Evolutionary conservation across 2,113 vertebrate genomes (phyloP).

Genomic region (Isurus oxyrinchus): DNA sequence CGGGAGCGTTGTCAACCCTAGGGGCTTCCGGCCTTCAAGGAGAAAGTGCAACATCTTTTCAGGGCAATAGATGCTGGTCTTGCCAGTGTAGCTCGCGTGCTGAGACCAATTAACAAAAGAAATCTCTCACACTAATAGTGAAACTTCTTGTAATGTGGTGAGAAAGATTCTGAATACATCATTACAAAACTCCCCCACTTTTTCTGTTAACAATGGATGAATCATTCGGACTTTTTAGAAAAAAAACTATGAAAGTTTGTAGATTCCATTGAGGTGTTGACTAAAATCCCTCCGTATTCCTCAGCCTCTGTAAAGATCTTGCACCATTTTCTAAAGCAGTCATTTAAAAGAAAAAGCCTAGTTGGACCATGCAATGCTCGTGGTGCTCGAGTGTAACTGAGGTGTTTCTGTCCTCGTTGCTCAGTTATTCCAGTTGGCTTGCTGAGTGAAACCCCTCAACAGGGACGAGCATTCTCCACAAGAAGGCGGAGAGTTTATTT

Average conservation of each 20-base stretch:
- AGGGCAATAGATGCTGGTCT: not conserved
- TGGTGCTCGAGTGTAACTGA: not conserved
- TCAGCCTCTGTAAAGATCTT: not conserved
- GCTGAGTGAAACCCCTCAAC: not conserved
- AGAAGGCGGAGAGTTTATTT: not conserved
- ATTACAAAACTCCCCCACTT: not conserved
- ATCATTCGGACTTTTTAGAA: conserved; percentile 37
- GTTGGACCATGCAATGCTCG: not conserved
- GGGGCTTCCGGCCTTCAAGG: not conserved
- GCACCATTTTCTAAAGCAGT: not conserved
- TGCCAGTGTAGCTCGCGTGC: not conserved
- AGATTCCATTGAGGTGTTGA: not conserved
- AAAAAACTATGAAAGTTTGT: not conserved
- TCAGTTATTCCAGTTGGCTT: not conserved
- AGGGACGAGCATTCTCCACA: not conserved
- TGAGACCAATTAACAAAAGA: not conserved
- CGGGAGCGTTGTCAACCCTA: not conserved
- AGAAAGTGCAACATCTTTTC: not conserved
- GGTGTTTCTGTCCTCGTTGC: not conserved
- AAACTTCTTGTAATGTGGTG: not conserved
- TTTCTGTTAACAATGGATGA: conserved; percentile 25
- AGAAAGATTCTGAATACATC: not conserved
- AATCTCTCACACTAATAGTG: not conserved
- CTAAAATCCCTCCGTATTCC: not conserved
- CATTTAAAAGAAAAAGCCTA: not conserved